Percentiles rank a stretch among this genome's conserved stretches.
These are phyloP conservation scores for Himalopsyche japonica DNA, from an alignment of 2,888 invertebrate species.

Conservation along the genomic window DNA sequence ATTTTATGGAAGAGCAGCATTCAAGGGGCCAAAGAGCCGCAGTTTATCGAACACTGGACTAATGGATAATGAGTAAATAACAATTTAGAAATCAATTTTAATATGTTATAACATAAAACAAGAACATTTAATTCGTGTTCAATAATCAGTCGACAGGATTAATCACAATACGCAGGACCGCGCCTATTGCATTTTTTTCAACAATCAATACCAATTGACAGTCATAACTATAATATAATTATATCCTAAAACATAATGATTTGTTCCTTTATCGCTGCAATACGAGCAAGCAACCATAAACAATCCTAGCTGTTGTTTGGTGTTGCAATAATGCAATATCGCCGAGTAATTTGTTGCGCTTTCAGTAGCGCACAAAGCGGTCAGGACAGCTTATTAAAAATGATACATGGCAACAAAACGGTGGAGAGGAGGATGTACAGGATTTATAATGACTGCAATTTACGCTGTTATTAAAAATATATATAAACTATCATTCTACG, in stretches of 20 bases:
- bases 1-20: no score
- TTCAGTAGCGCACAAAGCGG: not conserved
- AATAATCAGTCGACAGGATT: no score
- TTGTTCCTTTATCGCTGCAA: not conserved
- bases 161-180: no score
- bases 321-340: constrained; percentile 14
- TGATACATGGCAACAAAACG: constrained; percentile 5
- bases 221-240: no score
- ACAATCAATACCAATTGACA: no score
- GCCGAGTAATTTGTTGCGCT: constrained; percentile 7
- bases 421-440: not conserved
- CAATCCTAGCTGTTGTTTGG: not conserved
- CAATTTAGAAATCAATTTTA: no score
- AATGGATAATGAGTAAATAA: no score
- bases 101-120: no score
- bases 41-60: no score
- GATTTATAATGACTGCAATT: not conserved
- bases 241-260: not conserved
- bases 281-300: not conserved
- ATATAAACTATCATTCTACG: not conserved
- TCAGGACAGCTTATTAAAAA: constrained; percentile 21
- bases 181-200: no score
- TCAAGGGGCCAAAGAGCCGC: no score
- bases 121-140: no score
- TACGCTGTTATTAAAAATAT: not conserved